Base-by-base conservation (phyloP, 2,888 invertebrate genomes). In the Hypolimnas misippus region DNA sequence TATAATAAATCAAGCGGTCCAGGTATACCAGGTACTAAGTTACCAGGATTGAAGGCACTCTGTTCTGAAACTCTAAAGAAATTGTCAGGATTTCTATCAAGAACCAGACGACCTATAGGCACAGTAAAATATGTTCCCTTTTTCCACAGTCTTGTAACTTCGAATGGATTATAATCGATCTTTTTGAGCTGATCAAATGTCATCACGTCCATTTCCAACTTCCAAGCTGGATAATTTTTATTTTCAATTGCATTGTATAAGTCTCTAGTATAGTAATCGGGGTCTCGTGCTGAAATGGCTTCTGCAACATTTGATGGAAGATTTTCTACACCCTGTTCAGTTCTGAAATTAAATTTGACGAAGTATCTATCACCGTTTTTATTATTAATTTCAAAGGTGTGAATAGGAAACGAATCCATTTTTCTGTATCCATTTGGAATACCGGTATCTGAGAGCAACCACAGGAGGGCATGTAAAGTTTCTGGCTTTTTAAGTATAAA, bases 361-460 rank as follows among this genome's bases (percentile, higher is more conserved):
- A 95, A 98, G 68, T 95, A 92, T 19, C 93, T 86, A 56, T 96
- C 93, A 0, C 95, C 94, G 1, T 94, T 83, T 51, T 89, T 93
- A 82, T 98, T 98, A 29, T 97, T 94, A 63, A 98, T 81, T 82
- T 98, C 97, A 82, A 96, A 98, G 0, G 97, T 96, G 81, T 98
- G 98, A 0, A 96, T 96, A 1, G 97, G 96, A 75, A 97, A 98
- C 42, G 96, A 96, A 76, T 98, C 96, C 97, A 98, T 98, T 83
- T 95, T 95, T 59, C 98, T 93, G 82, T 94, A 95, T 5, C 98
- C 98, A 81, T 97, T 96, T 0, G 98, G 98, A 66, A 96, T 95
- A 8, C 98, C 98, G 72, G 96, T 94, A 86, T 98, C 98, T 5
- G 96, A 94, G 74, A 96, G 95, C 63, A 97, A 82, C 89, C 97